Conservation (phyloP, 1,140 invertebrate genomes). For the Lasioglossum baleicum region DNA sequence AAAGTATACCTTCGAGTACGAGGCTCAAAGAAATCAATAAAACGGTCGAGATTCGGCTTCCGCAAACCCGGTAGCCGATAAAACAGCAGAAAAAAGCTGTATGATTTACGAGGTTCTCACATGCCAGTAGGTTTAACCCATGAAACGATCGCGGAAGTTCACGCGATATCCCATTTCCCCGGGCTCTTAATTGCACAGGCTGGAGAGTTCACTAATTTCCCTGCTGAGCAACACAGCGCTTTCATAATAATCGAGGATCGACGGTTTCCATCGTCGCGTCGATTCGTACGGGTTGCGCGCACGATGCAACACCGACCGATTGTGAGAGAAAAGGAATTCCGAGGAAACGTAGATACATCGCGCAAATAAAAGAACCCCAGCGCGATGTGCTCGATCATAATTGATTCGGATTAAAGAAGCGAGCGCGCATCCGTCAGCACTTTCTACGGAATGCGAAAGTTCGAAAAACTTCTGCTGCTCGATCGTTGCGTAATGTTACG, state of each 20-base stretch:
- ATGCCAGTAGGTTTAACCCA: background rate
- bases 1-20: too few relatives aligned
- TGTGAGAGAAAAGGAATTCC: too few relatives aligned
- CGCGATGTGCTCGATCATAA: background rate
- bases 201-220: conserved; percentile 21
- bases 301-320: too few relatives aligned
- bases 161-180: background rate
- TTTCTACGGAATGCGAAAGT: conserved; percentile 31
- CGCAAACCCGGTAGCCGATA: background rate
- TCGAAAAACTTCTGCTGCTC: too few relatives aligned
- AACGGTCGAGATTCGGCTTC: background rate
- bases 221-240: background rate
- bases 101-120: background rate
- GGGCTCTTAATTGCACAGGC: conserved; percentile 11
- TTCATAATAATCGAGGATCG: conserved; percentile 16
- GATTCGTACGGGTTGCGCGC: too few relatives aligned
- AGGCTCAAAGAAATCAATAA: too few relatives aligned
- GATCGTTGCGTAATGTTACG: background rate
- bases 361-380: background rate
- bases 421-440: background rate
- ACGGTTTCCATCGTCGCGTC: background rate
- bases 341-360: background rate
- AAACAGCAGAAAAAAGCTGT: background rate
- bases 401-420: background rate
- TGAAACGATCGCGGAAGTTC: conserved; percentile 30